Evolutionary conservation across 2,888 invertebrate genomes (phyloP).

Genomic region (Mongoloraphidia duomilia): DNA sequence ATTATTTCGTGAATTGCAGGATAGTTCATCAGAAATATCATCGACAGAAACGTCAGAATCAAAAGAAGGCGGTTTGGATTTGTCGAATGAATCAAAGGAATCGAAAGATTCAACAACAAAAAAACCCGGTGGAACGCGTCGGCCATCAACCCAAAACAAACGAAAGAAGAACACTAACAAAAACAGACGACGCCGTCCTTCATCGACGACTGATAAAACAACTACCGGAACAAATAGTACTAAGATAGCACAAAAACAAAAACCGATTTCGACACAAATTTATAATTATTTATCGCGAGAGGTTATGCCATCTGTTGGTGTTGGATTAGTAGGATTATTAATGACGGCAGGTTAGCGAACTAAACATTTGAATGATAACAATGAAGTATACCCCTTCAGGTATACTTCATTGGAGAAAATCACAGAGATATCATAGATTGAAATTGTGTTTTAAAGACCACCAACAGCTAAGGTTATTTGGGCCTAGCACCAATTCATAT

Average conservation of each 20-base stretch:
- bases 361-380: no score
- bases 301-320: slow-evolving; percentile 68
- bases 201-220: slow-evolving; percentile 27
- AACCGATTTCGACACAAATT: slow-evolving; percentile 56
- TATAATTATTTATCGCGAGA: slow-evolving; percentile 66
- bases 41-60: slow-evolving; percentile 20
- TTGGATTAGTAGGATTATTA: slow-evolving; percentile 59
- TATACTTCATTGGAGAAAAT: no score
- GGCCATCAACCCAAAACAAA: slow-evolving; percentile 30
- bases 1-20: no score
- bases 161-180: slow-evolving; percentile 41
- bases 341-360: slow-evolving; percentile 39
- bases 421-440: no score
- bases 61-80: slow-evolving; percentile 25
- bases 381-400: no score
- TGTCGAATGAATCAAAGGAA: slow-evolving; percentile 21
- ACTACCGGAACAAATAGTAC: slow-evolving; percentile 20
- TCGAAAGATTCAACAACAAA: slow-evolving; percentile 28
- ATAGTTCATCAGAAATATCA: background rate
- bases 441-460: no score
- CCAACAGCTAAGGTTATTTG: no score
- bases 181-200: slow-evolving; percentile 43
- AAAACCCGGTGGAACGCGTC: slow-evolving; percentile 11
- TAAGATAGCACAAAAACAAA: slow-evolving; percentile 30
- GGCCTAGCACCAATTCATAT: no score